Percentiles rank a stretch among this genome's conserved stretches.
These are phyloP conservation scores for Siderastrea siderea DNA, from an alignment of 92 coral and sea anemone species.

Conservation along the genomic window DNA sequence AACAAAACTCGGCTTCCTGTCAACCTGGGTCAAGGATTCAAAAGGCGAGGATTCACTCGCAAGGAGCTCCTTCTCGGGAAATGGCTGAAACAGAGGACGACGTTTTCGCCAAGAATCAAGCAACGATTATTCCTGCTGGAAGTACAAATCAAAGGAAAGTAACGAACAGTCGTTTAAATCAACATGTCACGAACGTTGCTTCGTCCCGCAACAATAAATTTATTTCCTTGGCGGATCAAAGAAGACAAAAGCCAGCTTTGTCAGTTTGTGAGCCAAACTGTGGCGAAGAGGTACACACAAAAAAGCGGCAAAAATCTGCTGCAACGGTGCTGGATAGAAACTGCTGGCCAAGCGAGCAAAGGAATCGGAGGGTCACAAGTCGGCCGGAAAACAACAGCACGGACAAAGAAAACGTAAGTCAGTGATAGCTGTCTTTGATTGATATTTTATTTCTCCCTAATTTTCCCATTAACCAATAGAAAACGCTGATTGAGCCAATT, in stretches of 20 bases:
- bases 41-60: constrained; percentile 10
- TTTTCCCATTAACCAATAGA: not conserved
- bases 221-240: not conserved
- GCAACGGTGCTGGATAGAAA: not conserved
- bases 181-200: too few relatives aligned
- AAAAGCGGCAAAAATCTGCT: constrained; percentile 18
- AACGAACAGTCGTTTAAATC: not conserved
- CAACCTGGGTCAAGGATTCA: not conserved
- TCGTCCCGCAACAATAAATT: not conserved
- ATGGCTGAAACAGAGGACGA: constrained; percentile 18
- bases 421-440: too few relatives aligned
- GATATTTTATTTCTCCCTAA: not conserved
- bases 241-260: not conserved
- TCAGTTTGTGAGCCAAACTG: not conserved
- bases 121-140: constrained; percentile 5
- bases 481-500: too few relatives aligned
- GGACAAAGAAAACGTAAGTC: constrained; percentile 82
- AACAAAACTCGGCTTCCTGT: not conserved
- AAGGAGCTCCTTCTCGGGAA: not conserved
- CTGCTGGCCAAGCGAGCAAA: constrained; percentile 13
- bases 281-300: not conserved
- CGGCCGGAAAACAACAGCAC: not conserved
- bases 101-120: constrained; percentile 25
- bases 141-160: not conserved
- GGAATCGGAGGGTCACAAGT: constrained; percentile 3